Base-by-base conservation (phyloP, 2,113 vertebrate species). In the Regulus satrapa region DNA sequence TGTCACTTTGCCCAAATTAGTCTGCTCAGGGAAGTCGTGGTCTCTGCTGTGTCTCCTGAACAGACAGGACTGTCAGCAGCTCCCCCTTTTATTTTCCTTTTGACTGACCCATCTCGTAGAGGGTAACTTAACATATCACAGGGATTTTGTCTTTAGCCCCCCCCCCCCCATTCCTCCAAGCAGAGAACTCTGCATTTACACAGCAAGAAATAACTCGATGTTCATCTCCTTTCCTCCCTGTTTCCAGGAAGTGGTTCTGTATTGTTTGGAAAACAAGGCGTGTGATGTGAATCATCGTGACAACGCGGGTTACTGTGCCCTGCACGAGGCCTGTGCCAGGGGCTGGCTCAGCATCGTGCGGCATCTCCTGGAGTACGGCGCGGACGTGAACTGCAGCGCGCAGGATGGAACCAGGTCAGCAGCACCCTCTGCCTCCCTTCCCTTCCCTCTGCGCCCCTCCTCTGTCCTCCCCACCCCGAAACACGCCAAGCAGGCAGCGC, bases 251-350 rank as follows among this genome's bases (percentile, higher is more conserved):
- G 99, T 99, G 89, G 99, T 99, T 95, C 97, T 99, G 56, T 99
- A 99, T 92, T 99, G 99, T 96, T 95, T 99, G 97, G 99, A 99
- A 95, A 99, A 97, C 92, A 98, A 98, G 93, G 97, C 99, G 75
- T 99, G 99, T 51, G 99, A 99, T 12, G 98, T 99, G 61, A 99
- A 99, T 96, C 99, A 99, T 92, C 98, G 98, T 40, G 99, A 99
- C 97, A 98, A 99, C 17, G 99, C 99, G 1, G 99, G 99, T 29
- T 99, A 99, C 97, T 99, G 99, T 52, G 99, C 99, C 28, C 98
- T 99, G 78, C 99, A 99, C 2, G 99, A 99, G 81, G 99, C 99
- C 69, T 99, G 99, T 86, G 99, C 99, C 17, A 97, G 98, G 23
- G 99, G 99, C 88, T 99, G 99, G 99, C 98, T 99, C 92, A 98